Percentiles rank a stretch among this genome's conserved stretches.
Evolutionary conservation across 2,797 vertebrate species (phyloP).

Genomic region (Anisognathus igniventris): DNA sequence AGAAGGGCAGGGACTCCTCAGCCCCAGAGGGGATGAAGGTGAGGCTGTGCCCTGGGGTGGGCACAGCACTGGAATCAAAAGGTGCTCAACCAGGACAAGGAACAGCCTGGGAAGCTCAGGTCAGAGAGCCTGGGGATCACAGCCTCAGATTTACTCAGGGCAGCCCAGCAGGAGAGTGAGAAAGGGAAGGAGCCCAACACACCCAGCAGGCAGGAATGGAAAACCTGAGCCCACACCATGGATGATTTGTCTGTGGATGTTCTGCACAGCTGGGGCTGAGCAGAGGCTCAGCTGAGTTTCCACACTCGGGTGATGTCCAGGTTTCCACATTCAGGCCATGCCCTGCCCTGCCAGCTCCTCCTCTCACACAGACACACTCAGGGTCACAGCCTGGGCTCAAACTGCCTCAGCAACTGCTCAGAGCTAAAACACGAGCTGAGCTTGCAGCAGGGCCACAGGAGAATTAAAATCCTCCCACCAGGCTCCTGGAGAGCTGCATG

Average conservation of each 20-base stretch:
- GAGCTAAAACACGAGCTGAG: not conserved
- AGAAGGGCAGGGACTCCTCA: not conserved
- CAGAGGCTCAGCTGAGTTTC: not conserved
- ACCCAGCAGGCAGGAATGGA: not conserved
- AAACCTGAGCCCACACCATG: not conserved
- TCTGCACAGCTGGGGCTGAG: not conserved
- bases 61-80: not conserved
- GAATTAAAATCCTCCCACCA: not conserved
- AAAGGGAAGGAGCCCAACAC: not conserved
- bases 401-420: not conserved
- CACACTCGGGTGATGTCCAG: not conserved
- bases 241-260: not conserved
- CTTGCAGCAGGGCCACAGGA: not conserved
- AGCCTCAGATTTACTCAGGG: not conserved
- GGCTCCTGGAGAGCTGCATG: not conserved
- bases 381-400: not conserved
- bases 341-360: not conserved
- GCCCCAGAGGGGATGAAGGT: not conserved
- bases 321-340: not conserved
- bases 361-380: not conserved
- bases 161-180: not conserved
- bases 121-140: not conserved
- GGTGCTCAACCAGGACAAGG: rapidly evolving
- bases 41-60: not conserved
- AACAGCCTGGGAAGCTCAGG: not conserved